Evolutionary conservation across 2,888 invertebrate species (phyloP).

Genomic region (Calameuta pallipes): DNA sequence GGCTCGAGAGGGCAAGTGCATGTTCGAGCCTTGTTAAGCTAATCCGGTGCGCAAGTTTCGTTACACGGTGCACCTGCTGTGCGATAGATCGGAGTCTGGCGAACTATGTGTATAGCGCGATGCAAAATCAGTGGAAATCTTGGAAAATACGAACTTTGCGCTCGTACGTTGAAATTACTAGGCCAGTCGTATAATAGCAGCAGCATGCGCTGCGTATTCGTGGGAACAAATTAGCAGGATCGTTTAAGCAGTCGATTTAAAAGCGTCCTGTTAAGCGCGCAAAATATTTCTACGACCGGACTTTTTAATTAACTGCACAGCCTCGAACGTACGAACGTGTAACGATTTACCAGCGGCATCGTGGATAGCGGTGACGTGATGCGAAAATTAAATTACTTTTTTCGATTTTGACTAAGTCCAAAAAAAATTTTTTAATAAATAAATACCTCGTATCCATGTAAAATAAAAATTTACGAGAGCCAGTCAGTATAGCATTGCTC

Average conservation of each 20-base stretch:
- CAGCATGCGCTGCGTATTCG: neutral
- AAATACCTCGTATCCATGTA: neutral
- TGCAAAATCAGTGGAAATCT: conserved; percentile 38
- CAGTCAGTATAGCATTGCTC: neutral
- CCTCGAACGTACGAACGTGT: neutral
- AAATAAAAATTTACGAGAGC: neutral
- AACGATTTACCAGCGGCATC: neutral
- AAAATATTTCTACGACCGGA: neutral
- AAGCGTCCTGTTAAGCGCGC: neutral
- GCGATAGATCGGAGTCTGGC: conserved; percentile 24
- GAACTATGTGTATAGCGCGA: conserved; percentile 27
- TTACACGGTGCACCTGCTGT: conserved; percentile 28
- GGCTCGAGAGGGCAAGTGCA: neutral
- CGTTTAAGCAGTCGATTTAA: neutral
- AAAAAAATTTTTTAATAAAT: too few species aligned
- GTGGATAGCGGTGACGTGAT: neutral
- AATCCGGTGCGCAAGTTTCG: neutral
- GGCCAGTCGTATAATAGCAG: neutral
- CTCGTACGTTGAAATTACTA: neutral
- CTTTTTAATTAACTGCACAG: neutral
- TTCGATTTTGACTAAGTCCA: neutral
- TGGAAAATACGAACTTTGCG: conserved; percentile 31
- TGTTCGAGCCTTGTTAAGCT: neutral
- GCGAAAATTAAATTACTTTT: neutral
- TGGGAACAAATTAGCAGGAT: conserved; percentile 11